Conservation (phyloP, 2,797 vertebrate genomes). For the Ambastaia sidthimunki region DNA sequence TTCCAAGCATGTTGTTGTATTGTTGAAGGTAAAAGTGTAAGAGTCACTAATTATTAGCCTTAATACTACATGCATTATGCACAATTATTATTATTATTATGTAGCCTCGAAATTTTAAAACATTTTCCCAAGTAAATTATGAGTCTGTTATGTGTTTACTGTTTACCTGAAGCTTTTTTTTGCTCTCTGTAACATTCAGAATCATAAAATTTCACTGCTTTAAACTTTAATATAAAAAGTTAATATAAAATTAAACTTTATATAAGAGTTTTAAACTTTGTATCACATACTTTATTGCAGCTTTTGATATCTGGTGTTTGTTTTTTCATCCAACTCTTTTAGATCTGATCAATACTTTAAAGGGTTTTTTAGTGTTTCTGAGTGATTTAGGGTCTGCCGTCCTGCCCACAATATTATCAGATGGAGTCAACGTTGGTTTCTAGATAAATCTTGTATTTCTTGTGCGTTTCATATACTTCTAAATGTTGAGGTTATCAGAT, state of each 20-base stretch:
- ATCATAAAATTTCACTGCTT: neutral
- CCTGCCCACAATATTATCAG: neutral
- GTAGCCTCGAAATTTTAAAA: neutral
- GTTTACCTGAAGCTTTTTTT: neutral
- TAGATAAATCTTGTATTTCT: neutral
- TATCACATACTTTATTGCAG: conserved; percentile 20
- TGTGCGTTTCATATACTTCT: neutral
- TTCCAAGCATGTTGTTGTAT: neutral
- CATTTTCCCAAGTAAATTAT: neutral
- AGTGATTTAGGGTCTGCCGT: neutral
- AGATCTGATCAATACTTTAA: conserved; percentile 21
- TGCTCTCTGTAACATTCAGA: neutral
- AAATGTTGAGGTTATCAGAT: neutral
- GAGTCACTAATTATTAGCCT: too few relatives aligned
- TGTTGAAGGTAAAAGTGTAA: neutral
- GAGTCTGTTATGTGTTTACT: neutral
- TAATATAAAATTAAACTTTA: neutral
- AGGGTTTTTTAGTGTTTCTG: neutral
- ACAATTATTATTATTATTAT: neutral
- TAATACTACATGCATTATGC: too few relatives aligned
- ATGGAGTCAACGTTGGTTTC: neutral
- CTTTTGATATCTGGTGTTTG: neutral
- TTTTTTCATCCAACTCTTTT: neutral
- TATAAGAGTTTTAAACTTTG: conserved; percentile 6
- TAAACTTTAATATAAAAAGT: too few relatives aligned